Evolutionary conservation across 2,888 invertebrate species (phyloP).

Genomic region (Callyntrura sp.): DNA sequence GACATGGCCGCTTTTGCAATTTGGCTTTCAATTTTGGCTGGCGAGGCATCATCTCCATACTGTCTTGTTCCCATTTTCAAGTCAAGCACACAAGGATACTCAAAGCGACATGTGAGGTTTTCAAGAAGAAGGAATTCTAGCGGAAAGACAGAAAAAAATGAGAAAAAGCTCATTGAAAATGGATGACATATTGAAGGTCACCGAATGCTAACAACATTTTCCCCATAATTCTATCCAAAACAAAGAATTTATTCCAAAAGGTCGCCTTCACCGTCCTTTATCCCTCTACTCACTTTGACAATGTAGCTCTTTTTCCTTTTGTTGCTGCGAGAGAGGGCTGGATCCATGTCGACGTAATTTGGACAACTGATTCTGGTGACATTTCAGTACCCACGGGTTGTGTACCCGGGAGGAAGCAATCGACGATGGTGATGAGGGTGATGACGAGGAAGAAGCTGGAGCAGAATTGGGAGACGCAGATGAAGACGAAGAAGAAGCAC

Average conservation of each 20-base stretch:
- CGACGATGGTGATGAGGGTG: conserved; percentile 36
- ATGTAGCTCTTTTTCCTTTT: conserved; percentile 80
- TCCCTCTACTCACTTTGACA: conserved; percentile 82
- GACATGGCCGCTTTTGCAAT: conserved; percentile 86
- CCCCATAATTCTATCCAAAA: no score
- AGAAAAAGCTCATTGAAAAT: neutral
- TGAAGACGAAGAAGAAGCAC: conserved; percentile 17
- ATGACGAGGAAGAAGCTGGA: conserved; percentile 2
- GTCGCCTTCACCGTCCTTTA: no score
- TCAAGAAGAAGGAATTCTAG: conserved; percentile 88
- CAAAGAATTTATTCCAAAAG: no score
- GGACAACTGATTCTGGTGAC: conserved; percentile 86
- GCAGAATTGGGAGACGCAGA: neutral
- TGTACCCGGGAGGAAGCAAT: conserved; percentile 82
- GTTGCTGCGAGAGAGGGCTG: conserved; percentile 66
- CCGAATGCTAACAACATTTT: no score
- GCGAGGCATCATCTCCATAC: conserved; percentile 86
- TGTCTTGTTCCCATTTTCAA: conserved; percentile 88
- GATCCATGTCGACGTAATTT: conserved; percentile 84
- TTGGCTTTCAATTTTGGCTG: conserved; percentile 86
- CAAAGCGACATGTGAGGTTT: conserved; percentile 87
- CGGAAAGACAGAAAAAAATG: neutral
- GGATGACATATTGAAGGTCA: conserved; percentile 8
- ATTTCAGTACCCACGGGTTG: conserved; percentile 87
- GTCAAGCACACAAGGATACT: conserved; percentile 87